A percentile compares a stretch with the other conserved stretches of the same genome.
Evolutionary conservation across 1,140 invertebrate genomes (phyloP).

Genomic region (Heliconius melpomene): DNA sequence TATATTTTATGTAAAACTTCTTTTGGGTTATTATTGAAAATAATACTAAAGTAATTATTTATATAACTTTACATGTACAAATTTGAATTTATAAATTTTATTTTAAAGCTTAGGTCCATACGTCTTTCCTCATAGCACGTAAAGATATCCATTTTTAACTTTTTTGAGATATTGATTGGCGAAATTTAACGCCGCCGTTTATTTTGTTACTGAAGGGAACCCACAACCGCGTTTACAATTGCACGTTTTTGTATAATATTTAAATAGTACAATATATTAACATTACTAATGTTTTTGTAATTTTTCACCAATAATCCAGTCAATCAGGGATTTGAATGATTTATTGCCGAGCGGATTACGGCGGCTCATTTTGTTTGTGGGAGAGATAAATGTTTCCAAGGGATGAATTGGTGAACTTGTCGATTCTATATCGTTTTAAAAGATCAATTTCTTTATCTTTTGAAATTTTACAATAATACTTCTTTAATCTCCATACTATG

Average conservation of each 20-base stretch:
- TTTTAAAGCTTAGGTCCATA: too few relatives aligned
- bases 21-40: too few relatives aligned
- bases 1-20: background rate
- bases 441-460: too few relatives aligned
- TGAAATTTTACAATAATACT: too few relatives aligned
- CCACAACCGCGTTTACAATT: background rate
- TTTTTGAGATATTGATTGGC: too few relatives aligned
- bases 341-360: background rate
- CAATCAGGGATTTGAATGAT: background rate
- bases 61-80: too few relatives aligned
- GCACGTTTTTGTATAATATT: background rate
- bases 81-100: too few relatives aligned
- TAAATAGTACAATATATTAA: background rate
- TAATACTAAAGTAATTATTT: too few relatives aligned
- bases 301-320: constrained; percentile 5
- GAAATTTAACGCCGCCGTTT: background rate
- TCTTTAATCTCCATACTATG: too few relatives aligned
- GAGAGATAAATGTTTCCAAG: constrained; percentile 1
- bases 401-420: background rate
- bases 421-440: background rate
- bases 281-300: background rate
- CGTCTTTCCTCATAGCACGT: too few relatives aligned
- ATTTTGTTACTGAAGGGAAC: background rate
- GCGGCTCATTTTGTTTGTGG: background rate
- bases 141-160: too few relatives aligned